Evolutionary conservation across 2,113 vertebrate genomes (phyloP).

Genomic region (Proteles cristata): DNA sequence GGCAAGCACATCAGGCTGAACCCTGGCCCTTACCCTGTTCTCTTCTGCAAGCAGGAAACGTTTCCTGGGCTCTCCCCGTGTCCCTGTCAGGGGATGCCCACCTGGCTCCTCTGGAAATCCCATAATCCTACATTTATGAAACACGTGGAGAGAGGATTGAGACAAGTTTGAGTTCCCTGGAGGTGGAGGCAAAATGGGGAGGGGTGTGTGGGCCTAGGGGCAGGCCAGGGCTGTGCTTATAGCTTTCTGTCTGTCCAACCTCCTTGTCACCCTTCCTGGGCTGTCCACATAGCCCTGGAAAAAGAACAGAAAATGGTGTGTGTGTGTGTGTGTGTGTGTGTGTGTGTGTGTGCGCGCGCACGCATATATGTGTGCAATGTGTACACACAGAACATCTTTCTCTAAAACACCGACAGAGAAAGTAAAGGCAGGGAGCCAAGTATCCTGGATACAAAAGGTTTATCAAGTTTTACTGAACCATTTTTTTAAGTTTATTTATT

Average conservation of each 20-base stretch:
- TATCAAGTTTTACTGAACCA: constrained; percentile 17
- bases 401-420: background rate
- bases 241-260: background rate
- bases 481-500: background rate
- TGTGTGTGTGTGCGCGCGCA: too few species aligned
- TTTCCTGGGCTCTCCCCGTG: constrained; percentile 61
- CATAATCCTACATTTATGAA: constrained; percentile 80
- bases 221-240: background rate
- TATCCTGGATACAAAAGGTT: background rate
- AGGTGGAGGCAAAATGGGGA: background rate
- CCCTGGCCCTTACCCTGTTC: background rate
- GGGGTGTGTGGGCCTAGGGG: background rate
- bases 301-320: background rate
- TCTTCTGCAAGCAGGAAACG: background rate
- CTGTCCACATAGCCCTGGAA: background rate
- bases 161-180: background rate
- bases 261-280: background rate
- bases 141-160: constrained; percentile 72
- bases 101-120: constrained; percentile 75
- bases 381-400: background rate
- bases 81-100: constrained; percentile 62
- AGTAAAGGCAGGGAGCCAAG: background rate
- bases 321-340: background rate
- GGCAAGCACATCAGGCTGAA: background rate
- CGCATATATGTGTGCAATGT: background rate